Base-by-base conservation (phyloP, 2,888 invertebrate genomes). In the Empis stercorea region DNA sequence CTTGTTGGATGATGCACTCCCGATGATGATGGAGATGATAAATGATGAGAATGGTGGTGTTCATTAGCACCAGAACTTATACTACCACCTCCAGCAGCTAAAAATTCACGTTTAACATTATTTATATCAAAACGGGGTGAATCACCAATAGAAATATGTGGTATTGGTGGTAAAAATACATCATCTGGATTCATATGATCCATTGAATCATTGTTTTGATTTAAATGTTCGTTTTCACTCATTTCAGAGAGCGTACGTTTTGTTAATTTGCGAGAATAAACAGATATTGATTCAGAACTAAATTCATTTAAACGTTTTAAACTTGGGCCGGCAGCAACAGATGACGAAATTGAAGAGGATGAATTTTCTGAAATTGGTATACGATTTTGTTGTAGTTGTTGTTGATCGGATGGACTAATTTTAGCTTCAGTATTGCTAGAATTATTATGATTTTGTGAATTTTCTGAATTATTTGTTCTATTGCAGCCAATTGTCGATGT, bases 61-160 rank as follows among this genome's bases (percentile, higher is more conserved):
- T 34, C 55, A 43, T 57, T 52, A 14, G 59, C 52, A 10, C 51
- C 55, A 4, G 57, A 56, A 62, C 50, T 20, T 56, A 52, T 23
- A 47, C 52, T 20, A 47, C 48, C 17, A 51, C 53, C 49, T 30
- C 30, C 44, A 10, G 10, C 4, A 14, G 6, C 20, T 14, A 23
- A 14, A 20, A 14, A 40, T 51, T 70, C 70, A 1, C 69, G 62
- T 55, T 70, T 70, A 4, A 68, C 61, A 44, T 56, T 61, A 47
- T 59, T 59, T 38, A 66, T 51, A 51, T 69, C 67, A 47, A 64
- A 68, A 42, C 68, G 61, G 11, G 62, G 27, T n/a, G 20, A 57
- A 50, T 68, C 68, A 3, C 59, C 61, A 64, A 68, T 65, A 5
- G 70, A 64, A 42, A 70, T 65, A 51, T 69, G 68, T 36, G 68